phyloP scores from a whole-genome alignment of 1,140 invertebrate genomes.

The Polyergus mexicanus region DNA sequence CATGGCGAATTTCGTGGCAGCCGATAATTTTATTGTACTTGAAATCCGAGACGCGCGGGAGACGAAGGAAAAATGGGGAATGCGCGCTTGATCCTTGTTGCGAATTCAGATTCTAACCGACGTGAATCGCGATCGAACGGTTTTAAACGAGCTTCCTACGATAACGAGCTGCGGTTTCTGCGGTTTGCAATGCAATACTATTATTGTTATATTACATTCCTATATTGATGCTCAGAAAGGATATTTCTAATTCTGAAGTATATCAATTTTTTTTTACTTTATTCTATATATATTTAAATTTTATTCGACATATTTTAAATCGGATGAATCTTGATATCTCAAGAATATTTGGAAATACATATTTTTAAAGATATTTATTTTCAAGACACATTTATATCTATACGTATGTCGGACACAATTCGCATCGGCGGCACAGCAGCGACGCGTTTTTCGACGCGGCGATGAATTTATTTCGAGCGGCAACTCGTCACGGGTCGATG shows the following conservation, averaged over 20 bases:
- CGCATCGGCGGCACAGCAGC: not conserved
- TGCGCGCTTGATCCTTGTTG: slow-evolving; percentile 36
- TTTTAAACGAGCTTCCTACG: slow-evolving; percentile 25
- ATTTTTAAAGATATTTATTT: slow-evolving; percentile 19
- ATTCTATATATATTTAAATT: not conserved
- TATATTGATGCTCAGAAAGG: not conserved
- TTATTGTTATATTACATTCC: not conserved
- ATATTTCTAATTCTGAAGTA: not conserved
- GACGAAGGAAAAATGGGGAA: not conserved
- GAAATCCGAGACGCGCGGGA: slow-evolving; percentile 50
- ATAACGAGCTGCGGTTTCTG: slow-evolving; percentile 57
- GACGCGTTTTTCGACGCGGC: slow-evolving; percentile 25
- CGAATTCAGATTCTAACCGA: slow-evolving; percentile 32
- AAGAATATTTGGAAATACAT: slow-evolving; percentile 16
- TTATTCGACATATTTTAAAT: not conserved
- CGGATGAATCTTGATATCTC: slow-evolving; percentile 1
- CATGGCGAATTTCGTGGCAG: slow-evolving; percentile 60
- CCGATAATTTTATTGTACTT: slow-evolving; percentile 65
- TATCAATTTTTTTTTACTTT: not conserved
- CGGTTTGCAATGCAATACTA: not conserved
- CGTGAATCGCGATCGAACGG: slow-evolving; percentile 43
- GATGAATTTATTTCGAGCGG: slow-evolving; percentile 54
- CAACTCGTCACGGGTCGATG: slow-evolving; percentile 54
- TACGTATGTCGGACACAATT: not conserved
- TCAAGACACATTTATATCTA: slow-evolving; percentile 43